Percentiles rank a stretch among this genome's conserved stretches.
Evolutionary conservation across 1,140 invertebrate genomes (phyloP).

Genomic region (Tetraneura akinire): DNA sequence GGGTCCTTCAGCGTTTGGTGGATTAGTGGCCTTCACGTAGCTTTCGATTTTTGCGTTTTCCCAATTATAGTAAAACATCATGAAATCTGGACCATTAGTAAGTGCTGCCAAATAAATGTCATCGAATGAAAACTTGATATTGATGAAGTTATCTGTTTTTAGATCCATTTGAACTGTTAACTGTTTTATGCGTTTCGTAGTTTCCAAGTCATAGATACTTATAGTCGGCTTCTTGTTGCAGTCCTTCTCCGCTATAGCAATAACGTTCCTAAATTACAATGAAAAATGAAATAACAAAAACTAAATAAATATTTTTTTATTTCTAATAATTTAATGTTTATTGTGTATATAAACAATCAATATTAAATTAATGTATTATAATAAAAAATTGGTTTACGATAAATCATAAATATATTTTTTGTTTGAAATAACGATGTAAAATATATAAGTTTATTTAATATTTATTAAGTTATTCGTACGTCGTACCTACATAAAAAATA

Average conservation of each 20-base stretch:
- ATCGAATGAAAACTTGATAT: conserved; percentile 76
- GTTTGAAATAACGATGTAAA: too few species aligned
- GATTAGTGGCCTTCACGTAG: conserved; percentile 69
- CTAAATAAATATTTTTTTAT: too few species aligned
- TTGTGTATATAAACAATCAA: too few species aligned
- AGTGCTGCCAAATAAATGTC: conserved; percentile 76
- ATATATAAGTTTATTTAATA: too few species aligned
- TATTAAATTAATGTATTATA: too few species aligned
- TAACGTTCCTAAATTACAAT: conserved; percentile 61
- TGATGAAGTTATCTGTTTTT: conserved; percentile 66
- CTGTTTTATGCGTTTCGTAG: conserved; percentile 66
- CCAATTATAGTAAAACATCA: conserved; percentile 79
- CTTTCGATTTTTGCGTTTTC: conserved; percentile 82
- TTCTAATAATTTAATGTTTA: conserved; percentile 5
- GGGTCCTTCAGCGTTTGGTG: conserved; percentile 62
- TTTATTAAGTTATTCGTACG: too few species aligned
- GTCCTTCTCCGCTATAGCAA: conserved; percentile 61
- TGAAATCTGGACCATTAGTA: conserved; percentile 78
- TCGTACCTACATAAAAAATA: too few species aligned
- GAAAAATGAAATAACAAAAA: neutral
- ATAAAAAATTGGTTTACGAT: too few species aligned
- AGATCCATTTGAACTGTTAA: conserved; percentile 64
- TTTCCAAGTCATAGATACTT: conserved; percentile 68
- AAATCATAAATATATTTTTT: too few species aligned
- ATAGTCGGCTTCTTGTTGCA: conserved; percentile 63